Conservation (phyloP, 2,888 invertebrate species). For the Chirona hameri region DNA sequence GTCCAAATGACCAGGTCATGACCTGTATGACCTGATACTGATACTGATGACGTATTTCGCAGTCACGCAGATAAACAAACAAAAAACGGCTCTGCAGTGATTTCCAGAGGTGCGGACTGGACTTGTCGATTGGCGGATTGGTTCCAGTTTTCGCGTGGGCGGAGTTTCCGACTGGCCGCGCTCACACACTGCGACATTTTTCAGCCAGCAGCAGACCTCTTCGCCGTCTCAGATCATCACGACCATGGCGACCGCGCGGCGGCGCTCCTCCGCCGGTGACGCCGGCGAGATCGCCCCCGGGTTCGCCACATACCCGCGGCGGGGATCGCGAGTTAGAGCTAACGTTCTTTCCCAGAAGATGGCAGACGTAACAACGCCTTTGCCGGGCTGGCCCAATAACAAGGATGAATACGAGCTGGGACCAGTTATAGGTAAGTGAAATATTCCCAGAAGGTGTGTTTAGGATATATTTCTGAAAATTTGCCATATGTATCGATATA, state of each 20-base stretch:
- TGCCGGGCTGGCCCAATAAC: slow-evolving; percentile 48
- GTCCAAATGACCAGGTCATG: too few relatives aligned
- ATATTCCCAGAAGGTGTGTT: too few relatives aligned
- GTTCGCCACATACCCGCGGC: slow-evolving; percentile 38
- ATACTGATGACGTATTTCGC: too few relatives aligned
- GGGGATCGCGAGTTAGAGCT: slow-evolving; percentile 47
- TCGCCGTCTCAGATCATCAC: neutral
- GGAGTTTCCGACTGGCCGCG: too few relatives aligned
- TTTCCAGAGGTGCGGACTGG: too few relatives aligned
- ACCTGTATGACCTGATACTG: too few relatives aligned
- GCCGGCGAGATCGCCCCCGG: neutral
- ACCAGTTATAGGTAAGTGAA: slow-evolving; percentile 50
- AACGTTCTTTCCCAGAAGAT: slow-evolving; percentile 60
- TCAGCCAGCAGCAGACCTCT: neutral
- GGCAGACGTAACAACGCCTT: slow-evolving; percentile 46
- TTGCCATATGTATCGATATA: too few relatives aligned
- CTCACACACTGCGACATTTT: neutral
- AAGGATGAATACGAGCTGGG: slow-evolving; percentile 52
- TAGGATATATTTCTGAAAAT: too few relatives aligned
- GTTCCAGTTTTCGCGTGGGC: too few relatives aligned
- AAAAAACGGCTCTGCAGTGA: too few relatives aligned
- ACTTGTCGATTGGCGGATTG: too few relatives aligned
- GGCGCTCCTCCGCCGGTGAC: neutral
- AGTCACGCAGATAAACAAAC: too few relatives aligned
- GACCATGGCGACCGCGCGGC: neutral